Evolutionary conservation across 2,797 vertebrate species (phyloP), one percentile per base, ranked within the genome.

Genomic region (Lagodon rhomboides): DNA sequence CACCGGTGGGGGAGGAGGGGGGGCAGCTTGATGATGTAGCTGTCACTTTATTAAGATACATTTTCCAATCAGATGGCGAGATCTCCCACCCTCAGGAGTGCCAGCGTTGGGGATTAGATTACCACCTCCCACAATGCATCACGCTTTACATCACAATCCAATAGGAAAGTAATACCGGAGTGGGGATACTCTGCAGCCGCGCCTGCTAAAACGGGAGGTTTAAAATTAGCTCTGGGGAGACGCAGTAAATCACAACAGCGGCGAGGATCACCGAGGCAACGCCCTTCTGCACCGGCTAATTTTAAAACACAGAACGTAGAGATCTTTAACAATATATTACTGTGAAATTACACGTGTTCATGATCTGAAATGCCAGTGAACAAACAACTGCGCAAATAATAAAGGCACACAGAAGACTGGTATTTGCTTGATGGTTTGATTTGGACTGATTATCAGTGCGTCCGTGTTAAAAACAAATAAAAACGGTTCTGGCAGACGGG

Each of bases 31-130:
- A 88, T 91, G 88, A 89, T 87, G 90, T 82, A 77, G 76, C 87
- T 91, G 89, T 89, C 88, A 84, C 74, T 80, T 92, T 93, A 94
- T 92, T 91, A 91, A 93, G 93, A 96, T 89, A 89, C 83, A 94
- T 87, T 79, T 74, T 86, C 89, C 91, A 94, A 92, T 94, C 89
- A 88, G 82, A 80, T 30, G 66, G 86, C 16, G 23, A 87, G 79
- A 90, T 93, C 86, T 87, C 68, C 82, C 85, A 53, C 91, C 92
- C 91, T 89, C 82, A 85, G 90, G 87, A 91, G 86, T 23, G 83
- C 83, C 88, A 77, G 85, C 71, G 65, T 75, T n/a, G 5, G 58
- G 89, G 92, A 94, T 95, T 94, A 90, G 92, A 95, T 95, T 93
- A 93, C 86, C 68, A 65, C 82, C 84, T 89, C 90, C 93, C 92